Evolutionary conservation across 2,797 vertebrate genomes (phyloP).

Genomic region (Urosaurus nigricauda): DNA sequence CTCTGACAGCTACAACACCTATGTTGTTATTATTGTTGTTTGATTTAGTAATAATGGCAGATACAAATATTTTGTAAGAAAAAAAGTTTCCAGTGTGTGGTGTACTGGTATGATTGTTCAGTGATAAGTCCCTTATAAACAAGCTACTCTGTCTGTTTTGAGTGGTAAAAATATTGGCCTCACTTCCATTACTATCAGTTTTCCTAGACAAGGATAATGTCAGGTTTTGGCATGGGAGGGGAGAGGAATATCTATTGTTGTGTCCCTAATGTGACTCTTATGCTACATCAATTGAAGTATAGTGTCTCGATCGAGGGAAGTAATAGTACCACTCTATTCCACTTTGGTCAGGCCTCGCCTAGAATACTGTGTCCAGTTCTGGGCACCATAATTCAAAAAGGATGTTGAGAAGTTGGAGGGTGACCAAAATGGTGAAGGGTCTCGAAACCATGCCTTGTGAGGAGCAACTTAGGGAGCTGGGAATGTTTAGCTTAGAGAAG

Average conservation of each 20-base stretch:
- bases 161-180: neutral
- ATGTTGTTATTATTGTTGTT: neutral
- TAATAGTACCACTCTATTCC: too few relatives aligned
- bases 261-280: neutral
- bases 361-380: too few relatives aligned
- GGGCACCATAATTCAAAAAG: too few relatives aligned
- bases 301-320: too few relatives aligned
- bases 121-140: neutral
- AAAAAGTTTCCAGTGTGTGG: neutral
- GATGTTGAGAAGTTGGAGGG: too few relatives aligned
- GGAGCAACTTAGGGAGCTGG: too few relatives aligned
- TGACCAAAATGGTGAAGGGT: too few relatives aligned
- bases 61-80: neutral
- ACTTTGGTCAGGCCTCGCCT: too few relatives aligned
- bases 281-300: too few relatives aligned
- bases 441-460: too few relatives aligned
- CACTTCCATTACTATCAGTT: neutral
- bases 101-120: neutral
- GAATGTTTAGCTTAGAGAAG: too few relatives aligned
- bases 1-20: slow-evolving; percentile 40
- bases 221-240: neutral
- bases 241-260: neutral
- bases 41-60: neutral
- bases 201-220: neutral
- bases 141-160: neutral